phyloP scores from a whole-genome alignment of 1,140 invertebrate genomes.

The Sarcophaga bullata region DNA sequence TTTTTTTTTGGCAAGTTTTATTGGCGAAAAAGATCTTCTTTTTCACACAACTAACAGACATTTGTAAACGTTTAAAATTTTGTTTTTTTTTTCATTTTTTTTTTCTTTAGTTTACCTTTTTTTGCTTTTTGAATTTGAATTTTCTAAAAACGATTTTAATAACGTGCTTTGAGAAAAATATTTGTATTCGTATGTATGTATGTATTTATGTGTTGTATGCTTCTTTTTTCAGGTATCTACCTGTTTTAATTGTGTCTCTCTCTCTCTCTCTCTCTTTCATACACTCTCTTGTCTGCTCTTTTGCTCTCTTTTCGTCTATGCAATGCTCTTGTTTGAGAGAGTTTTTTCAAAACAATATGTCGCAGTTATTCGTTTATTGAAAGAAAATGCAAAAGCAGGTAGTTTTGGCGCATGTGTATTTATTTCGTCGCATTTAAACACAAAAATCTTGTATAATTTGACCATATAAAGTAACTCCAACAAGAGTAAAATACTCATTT shows the following conservation, averaged over 20 bases:
- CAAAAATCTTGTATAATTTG: neutral
- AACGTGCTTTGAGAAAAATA: neutral
- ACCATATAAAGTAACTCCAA: constrained; percentile 20
- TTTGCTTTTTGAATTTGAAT: neutral
- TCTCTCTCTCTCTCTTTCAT: neutral
- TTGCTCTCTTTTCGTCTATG: neutral
- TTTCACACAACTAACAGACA: constrained; percentile 14
- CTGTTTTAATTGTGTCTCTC: neutral
- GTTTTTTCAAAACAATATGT: constrained; percentile 22
- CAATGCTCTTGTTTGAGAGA: neutral
- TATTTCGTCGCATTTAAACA: neutral
- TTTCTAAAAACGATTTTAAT: constrained; percentile 12
- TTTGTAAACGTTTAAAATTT: neutral
- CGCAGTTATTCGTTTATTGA: neutral
- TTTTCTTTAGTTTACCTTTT: neutral
- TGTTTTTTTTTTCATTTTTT: neutral
- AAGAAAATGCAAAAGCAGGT: neutral
- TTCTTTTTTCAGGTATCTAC: constrained; percentile 24
- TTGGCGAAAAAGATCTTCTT: neutral
- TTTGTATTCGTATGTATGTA: no score
- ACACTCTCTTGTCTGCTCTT: neutral
- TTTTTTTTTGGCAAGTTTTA: no score
- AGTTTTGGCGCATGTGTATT: constrained; percentile 27
- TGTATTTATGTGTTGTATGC: no score
- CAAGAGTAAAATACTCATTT: neutral